Conservation (phyloP, 2,797 vertebrate genomes). For the Syndactyla subalaris region DNA sequence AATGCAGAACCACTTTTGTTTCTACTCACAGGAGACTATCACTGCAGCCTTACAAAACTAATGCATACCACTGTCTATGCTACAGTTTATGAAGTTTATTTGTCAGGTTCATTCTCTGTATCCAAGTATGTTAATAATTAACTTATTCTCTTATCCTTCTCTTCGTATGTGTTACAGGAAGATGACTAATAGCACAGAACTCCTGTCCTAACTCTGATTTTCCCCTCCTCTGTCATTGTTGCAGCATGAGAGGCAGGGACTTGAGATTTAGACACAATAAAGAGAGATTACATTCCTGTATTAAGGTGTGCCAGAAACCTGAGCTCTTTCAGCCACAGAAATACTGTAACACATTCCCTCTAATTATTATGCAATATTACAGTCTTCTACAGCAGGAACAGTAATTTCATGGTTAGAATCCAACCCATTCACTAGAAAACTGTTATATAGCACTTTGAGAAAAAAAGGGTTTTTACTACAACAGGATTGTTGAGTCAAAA, state of each 20-base stretch:
- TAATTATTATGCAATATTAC: conserved; percentile 43
- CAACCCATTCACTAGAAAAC: conserved; percentile 17
- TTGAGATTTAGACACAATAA: conserved; percentile 46
- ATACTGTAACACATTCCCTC: conserved; percentile 42
- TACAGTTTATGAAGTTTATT: background rate
- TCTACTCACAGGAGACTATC: background rate
- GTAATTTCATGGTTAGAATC: conserved; percentile 14
- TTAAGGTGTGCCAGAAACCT: conserved; percentile 77
- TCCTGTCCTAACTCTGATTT: background rate
- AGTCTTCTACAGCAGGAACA: conserved; percentile 12
- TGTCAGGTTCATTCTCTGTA: conserved; percentile 6
- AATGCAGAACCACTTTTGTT: background rate
- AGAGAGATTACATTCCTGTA: conserved; percentile 74
- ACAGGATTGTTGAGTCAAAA: background rate
- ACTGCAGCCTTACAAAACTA: background rate
- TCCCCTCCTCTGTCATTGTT: conserved; percentile 42
- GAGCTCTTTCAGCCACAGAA: conserved; percentile 31
- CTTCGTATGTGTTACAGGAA: conserved; percentile 14
- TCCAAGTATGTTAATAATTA: conserved; percentile 60
- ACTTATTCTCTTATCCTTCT: conserved; percentile 29
- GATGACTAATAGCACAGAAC: conserved; percentile 70
- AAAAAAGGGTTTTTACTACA: background rate
- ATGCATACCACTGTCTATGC: background rate
- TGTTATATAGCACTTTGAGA: background rate
- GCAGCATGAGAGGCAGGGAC: conserved; percentile 24